phyloP scores from a whole-genome alignment of 2,113 vertebrate species.

The Hippocampus guttulatus region DNA sequence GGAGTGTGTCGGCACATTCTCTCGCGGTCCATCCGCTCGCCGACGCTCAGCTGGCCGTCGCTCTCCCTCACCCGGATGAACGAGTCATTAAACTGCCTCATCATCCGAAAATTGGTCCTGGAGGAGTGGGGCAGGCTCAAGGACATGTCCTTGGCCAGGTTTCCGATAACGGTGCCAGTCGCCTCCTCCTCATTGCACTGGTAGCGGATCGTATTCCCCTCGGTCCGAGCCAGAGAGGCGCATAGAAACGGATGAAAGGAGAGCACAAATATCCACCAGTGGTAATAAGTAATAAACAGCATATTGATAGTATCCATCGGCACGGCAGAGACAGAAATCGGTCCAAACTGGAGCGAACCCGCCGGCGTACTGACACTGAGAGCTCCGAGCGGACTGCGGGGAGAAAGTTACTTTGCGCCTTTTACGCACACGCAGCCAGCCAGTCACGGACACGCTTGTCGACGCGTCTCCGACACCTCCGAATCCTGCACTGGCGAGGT shows the following conservation, averaged over 20 bases:
- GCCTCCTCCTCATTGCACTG: constrained; percentile 86
- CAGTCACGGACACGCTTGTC: constrained; percentile 55
- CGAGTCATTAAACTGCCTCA: constrained; percentile 92
- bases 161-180: constrained; percentile 88
- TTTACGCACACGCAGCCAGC: constrained; percentile 57
- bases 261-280: constrained; percentile 62
- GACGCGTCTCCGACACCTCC: constrained; percentile 64
- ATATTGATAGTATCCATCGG: constrained; percentile 39
- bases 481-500: constrained; percentile 70
- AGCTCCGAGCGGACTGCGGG: constrained; percentile 10
- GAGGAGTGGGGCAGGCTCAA: constrained; percentile 77
- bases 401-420: constrained; percentile 65
- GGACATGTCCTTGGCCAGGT: constrained; percentile 87
- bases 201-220: constrained; percentile 86
- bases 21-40: constrained; percentile 89
- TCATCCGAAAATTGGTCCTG: constrained; percentile 86
- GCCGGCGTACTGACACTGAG: constrained; percentile 40
- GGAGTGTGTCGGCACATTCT: constrained; percentile 80
- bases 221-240: constrained; percentile 51
- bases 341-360: constrained; percentile 3
- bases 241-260: constrained; percentile 52
- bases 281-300: constrained; percentile 62
- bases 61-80: constrained; percentile 85
- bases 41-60: constrained; percentile 86
- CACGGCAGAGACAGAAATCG: constrained; percentile 17